Percentiles rank a stretch among this genome's conserved stretches.
Conservation (phyloP, 2,113 vertebrate species). For the Archocentrus centrarchus region DNA sequence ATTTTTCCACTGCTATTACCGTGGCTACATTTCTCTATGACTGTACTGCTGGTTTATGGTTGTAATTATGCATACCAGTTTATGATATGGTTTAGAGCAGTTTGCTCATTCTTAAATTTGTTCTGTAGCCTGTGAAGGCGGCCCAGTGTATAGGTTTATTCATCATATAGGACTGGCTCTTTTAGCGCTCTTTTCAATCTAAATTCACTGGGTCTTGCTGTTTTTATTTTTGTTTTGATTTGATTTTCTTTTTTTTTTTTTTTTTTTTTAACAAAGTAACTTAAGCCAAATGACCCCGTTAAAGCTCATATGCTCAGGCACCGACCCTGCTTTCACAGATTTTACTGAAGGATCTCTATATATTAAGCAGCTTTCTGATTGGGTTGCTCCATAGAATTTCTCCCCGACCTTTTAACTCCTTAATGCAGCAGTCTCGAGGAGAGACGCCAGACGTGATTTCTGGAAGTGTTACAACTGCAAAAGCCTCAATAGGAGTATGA, state of each 20-base stretch:
- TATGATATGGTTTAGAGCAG: background rate
- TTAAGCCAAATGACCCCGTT: background rate
- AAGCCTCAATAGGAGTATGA: slow-evolving; percentile 25
- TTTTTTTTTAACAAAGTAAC: background rate
- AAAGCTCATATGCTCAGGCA: background rate
- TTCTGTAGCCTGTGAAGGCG: background rate
- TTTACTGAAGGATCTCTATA: background rate
- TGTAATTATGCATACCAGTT: background rate
- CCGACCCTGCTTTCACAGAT: background rate
- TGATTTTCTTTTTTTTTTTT: background rate
- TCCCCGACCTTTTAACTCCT: slow-evolving; percentile 1
- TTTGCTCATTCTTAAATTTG: background rate
- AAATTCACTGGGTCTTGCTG: background rate
- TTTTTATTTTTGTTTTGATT: background rate
- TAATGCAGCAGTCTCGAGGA: background rate
- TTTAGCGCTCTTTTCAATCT: background rate
- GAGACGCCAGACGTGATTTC: slow-evolving; percentile 37
- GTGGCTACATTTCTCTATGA: background rate
- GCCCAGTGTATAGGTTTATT: background rate
- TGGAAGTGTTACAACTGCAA: slow-evolving; percentile 34
- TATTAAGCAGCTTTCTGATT: background rate
- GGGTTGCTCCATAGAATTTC: background rate
- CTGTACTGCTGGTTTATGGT: background rate
- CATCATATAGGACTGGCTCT: background rate
- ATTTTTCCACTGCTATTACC: background rate